Base-by-base conservation (phyloP, 2,888 invertebrate genomes). In the Meghimatium bilineatum region DNA sequence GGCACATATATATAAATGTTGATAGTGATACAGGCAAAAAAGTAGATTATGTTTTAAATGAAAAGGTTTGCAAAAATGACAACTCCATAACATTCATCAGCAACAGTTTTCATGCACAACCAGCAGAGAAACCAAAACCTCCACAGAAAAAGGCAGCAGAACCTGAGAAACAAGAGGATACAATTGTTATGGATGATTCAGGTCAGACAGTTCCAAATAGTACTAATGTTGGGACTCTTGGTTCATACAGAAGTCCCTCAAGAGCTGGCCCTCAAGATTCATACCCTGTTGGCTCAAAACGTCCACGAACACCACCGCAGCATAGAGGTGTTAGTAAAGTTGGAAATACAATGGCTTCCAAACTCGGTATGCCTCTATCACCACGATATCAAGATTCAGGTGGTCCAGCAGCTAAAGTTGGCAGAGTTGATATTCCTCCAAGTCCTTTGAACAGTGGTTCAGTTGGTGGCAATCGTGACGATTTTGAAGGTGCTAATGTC, bases 31-130 rank as follows among this genome's bases (percentile, higher is more conserved):
- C 80, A 20, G 84, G 84, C 38, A 84, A 82, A 52, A 87, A 87
- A 82, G 75, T 87, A 32, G 85, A 87, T 67, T 87, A 87, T 77
- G 85, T 87, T 56, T 82, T 87, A 71, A 87, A 87, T 86, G 87
- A 87, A 74, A 87, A 86, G 77, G 87, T 87, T 14, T 87, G 87
- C 69, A 87, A 87, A 82, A 87, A 82, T 84, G 87, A 87, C 78
- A 85, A 87, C 71, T 87, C 87, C 20, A 83, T 86, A 63, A 87
- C 87, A 44, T 87, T 87, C 78, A 86, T 87, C 36, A 87, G 87
- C 75, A 87, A 87, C 71, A 87, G 87, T 72, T 87, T 87, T 74
- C 87, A 86, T 85, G 87, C 87, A 36, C 85, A 84, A 72, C 86
- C 86, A 75, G 85, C 84, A 56, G 79, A 82, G 32, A 86, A 86